Percentiles rank a stretch among this genome's conserved stretches.
These are phyloP conservation scores for Scelioninae gen. 1 DNA, from an alignment of 2,888 invertebrate genomes.

Conservation along the genomic window DNA sequence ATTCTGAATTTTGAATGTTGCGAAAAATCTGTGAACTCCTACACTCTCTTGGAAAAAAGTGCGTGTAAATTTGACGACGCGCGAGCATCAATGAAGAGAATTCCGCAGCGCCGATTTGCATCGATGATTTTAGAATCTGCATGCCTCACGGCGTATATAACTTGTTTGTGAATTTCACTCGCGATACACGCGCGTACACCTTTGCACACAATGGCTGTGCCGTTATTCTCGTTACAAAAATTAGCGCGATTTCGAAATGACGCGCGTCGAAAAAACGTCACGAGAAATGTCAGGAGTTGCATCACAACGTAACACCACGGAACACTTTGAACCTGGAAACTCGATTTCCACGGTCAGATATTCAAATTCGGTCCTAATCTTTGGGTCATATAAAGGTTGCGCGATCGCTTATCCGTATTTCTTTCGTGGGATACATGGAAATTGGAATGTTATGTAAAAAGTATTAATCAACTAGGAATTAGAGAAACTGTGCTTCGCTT, in stretches of 20 bases:
- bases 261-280: slow-evolving; percentile 39
- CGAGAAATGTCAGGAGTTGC: slow-evolving; percentile 52
- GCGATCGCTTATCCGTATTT: slow-evolving; percentile 30
- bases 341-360: slow-evolving; percentile 38
- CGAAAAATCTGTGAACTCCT: too few relatives aligned
- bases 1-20: too few relatives aligned
- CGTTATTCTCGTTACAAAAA: slow-evolving; percentile 60
- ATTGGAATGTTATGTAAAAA: slow-evolving; percentile 34
- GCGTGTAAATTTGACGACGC: background rate
- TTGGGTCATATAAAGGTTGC: slow-evolving; percentile 27
- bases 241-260: slow-evolving; percentile 63
- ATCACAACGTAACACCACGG: slow-evolving; percentile 24
- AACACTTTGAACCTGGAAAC: slow-evolving; percentile 8
- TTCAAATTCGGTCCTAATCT: slow-evolving; percentile 43
- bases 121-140: slow-evolving; percentile 75
- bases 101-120: slow-evolving; percentile 59
- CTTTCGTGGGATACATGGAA: slow-evolving; percentile 13
- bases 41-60: background rate
- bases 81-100: slow-evolving; percentile 34
- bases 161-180: slow-evolving; percentile 67
- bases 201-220: slow-evolving; percentile 63
- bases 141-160: slow-evolving; percentile 73
- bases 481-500: too few relatives aligned
- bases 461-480: background rate
- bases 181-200: slow-evolving; percentile 33